A percentile compares a stretch with the other conserved stretches of the same genome.
These are phyloP conservation scores for Arctia plantaginis DNA, from an alignment of 2,888 invertebrate species.

Conservation along the genomic window DNA sequence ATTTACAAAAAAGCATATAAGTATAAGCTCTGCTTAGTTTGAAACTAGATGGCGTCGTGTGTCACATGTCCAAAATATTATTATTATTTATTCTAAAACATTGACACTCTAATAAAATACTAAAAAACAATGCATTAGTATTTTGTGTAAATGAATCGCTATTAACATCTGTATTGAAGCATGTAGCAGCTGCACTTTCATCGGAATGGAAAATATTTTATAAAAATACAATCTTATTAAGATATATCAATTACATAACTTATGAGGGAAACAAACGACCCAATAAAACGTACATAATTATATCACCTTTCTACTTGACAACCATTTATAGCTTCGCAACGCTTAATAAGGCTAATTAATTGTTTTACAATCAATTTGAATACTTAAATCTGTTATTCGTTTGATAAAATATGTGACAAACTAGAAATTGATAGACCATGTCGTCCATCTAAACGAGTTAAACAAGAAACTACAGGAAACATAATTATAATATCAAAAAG, in stretches of 20 bases:
- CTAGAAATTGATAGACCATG: background rate
- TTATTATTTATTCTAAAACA: too few relatives aligned
- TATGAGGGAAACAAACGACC: background rate
- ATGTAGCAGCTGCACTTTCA: conserved; percentile 39
- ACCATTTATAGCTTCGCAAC: background rate
- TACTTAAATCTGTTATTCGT: background rate
- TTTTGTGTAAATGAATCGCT: conserved; percentile 35
- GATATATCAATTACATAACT: background rate
- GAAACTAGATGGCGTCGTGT: too few relatives aligned
- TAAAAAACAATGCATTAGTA: conserved; percentile 28
- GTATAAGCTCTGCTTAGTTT: too few relatives aligned
- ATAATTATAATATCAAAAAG: conserved; percentile 11
- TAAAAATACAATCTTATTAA: background rate
- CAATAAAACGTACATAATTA: background rate
- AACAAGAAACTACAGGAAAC: background rate
- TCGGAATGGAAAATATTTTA: conserved; percentile 13
- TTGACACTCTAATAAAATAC: too few relatives aligned
- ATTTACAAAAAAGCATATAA: too few relatives aligned
- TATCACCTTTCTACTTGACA: background rate
- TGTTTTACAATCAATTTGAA: background rate
- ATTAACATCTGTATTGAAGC: conserved; percentile 33
- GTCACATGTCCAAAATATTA: too few relatives aligned
- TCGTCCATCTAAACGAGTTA: background rate
- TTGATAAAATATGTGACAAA: background rate
- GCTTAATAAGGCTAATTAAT: background rate